Evolutionary conservation across 2,888 invertebrate genomes (phyloP), one percentile per base, ranked within the genome.

Genomic region (Euclidia mi): DNA sequence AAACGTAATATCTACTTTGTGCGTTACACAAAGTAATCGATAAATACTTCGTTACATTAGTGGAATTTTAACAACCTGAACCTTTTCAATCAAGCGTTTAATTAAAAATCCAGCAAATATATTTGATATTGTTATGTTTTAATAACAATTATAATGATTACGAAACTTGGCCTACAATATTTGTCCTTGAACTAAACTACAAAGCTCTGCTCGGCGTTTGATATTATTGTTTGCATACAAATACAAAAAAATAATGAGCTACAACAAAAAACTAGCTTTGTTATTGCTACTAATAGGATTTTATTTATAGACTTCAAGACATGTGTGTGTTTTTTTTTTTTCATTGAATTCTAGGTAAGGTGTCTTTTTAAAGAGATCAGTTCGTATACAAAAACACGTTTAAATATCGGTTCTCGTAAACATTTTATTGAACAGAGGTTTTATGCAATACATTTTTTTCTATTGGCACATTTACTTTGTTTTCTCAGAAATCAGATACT

Each of bases 121-220:
- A 25, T 25, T 25, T 25, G 18, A 45, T 44, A 52, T 40, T 7
- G 18, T 25, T 47, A 55, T 17, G 38, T 48, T 64, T 32, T 49
- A 60, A 17, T 29, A 41, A 15, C 43, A 56, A 71, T 71, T 58
- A 71, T 62, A 60, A 62, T 71, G 37, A 57, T 65, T 58, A 58
- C 25, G 15, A 45, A 48, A 49, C 49, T 15, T 14, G 14, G 15
- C 25, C 43, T 44, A 55, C 31, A 46, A 50, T 34, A n/a, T 10
- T 12, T 18, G 61, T 0, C 72, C 71, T 71, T 71, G 71, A 72
- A 43, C 53, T 34, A 12, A 11, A 49, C 34, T 35, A 51, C 35
- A 51, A 50, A 59, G 63, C 55, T 41, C 7, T 6, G 20, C 20
- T 25, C 46, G 53, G 35, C 45, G 37, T 55, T 20, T 41, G 28